Evolutionary conservation across 2,888 invertebrate genomes (phyloP), one percentile per base, ranked within the genome.

Genomic region (Xestia c-nigrum): DNA sequence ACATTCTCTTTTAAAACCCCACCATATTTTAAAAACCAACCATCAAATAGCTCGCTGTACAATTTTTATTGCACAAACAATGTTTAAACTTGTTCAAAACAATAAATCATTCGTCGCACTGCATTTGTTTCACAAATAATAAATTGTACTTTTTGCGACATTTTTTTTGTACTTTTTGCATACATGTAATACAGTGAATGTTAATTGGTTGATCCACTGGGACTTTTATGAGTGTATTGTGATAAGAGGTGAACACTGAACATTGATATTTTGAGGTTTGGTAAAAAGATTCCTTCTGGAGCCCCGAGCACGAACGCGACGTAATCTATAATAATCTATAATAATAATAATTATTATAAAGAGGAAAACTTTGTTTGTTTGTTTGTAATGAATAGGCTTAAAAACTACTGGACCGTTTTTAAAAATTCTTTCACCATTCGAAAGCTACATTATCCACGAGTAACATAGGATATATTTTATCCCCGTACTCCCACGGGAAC

Each of bases 11-110:
- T 66, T 43, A 38, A 75, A 75, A 75, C 24, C 64, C 21, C 55
- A 24, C 24, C 65, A 80, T 80, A 80, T 69, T 80, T 82, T 82
- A 66, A 76, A 83, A 61, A 16, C 38, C 6, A 61, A 57, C 83
- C 43, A 63, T 70, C 70, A 77, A 83, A 77, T 66, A 61, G 55
- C 61, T 61, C 14, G 21, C 77, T 71, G 83, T 83, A 59, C 72
- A 83, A 78, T 81, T 83, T 81, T 81, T 81, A 83, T 78, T 78
- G 80, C 64, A 83, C 78, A 71, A 83, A 83, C 71, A 64, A 57
- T 64, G 83, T 72, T 66, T 55, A 78, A 68, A 68, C 50, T 77
- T 67, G 76, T 7, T 76, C 59, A 46, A n/a, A 5, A 40, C 59
- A 3, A 38, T 77, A 69, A 82, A 80, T 82, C 83, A 80, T 47